These are phyloP conservation scores for Leptinotarsa rubiginosa DNA, from an alignment of 2,888 invertebrate species.

Conservation along the genomic window DNA sequence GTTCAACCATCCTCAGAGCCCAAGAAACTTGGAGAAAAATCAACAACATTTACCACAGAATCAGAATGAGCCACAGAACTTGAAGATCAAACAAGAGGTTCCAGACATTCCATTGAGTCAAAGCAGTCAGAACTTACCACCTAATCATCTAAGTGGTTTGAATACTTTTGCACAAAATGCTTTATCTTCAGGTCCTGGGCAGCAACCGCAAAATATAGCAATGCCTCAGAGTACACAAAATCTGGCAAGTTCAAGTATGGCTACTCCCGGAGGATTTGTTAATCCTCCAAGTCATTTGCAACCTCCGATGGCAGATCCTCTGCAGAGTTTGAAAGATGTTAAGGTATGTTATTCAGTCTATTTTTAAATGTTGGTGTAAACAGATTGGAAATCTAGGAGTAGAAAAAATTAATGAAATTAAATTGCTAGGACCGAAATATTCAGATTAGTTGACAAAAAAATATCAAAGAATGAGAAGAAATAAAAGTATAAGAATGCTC, in stretches of 20 bases:
- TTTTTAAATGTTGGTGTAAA: too few relatives aligned
- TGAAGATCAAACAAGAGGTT: conserved; percentile 79
- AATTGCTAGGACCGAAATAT: too few relatives aligned
- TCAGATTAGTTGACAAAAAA: too few relatives aligned
- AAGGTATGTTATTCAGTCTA: conserved; percentile 68
- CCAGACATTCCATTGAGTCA: conserved; percentile 63
- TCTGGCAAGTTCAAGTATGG: conserved; percentile 37
- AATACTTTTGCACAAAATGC: conserved; percentile 33
- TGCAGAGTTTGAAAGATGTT: conserved; percentile 83
- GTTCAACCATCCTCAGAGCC: conserved; percentile 59
- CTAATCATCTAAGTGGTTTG: conserved; percentile 48
- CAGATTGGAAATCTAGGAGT: too few relatives aligned
- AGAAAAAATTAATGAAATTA: too few relatives aligned
- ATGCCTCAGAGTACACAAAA: conserved; percentile 47
- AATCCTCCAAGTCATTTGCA: conserved; percentile 50
- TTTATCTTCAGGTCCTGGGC: conserved; percentile 30
- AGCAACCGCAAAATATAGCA: conserved; percentile 33
- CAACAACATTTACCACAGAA: conserved; percentile 42
- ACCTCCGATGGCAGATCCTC: conserved; percentile 69
- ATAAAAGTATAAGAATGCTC: too few relatives aligned
- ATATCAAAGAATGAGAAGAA: too few relatives aligned
- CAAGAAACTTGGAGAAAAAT: conserved; percentile 55
- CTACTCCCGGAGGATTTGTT: conserved; percentile 47
- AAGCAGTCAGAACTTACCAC: conserved; percentile 39
- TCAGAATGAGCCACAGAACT: conserved; percentile 76